Evolutionary conservation across 2,888 invertebrate genomes (phyloP).

Genomic region (Epirrhoe tristata): DNA sequence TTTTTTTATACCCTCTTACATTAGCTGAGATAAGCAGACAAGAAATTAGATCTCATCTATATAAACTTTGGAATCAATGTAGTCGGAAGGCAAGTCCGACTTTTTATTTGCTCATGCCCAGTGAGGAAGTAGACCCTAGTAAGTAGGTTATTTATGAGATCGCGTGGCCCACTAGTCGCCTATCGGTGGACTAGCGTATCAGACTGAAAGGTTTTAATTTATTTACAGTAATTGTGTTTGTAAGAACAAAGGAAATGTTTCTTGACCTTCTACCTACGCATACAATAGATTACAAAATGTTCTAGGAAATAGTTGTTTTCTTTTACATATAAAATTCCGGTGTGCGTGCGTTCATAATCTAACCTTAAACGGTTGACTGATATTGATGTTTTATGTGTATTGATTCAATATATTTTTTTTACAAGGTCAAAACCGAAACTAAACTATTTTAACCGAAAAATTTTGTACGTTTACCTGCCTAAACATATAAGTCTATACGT

Average conservation of each 20-base stretch:
- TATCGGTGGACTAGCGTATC: slow-evolving; percentile 56
- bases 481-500: no score
- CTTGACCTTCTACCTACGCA: background rate
- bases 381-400: no score
- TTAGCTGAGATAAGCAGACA: no score
- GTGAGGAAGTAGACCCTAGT: slow-evolving; percentile 32
- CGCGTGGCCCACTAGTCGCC: slow-evolving; percentile 68
- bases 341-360: no score
- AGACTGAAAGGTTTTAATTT: slow-evolving; percentile 27
- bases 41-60: no score
- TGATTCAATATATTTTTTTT: no score
- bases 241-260: slow-evolving; percentile 11
- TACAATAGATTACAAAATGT: background rate
- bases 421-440: no score
- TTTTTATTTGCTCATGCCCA: slow-evolving; percentile 9
- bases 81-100: background rate
- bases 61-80: background rate
- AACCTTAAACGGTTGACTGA: no score
- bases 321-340: no score
- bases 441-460: no score
- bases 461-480: no score
- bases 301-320: background rate
- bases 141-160: slow-evolving; percentile 66
- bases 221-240: slow-evolving; percentile 25
- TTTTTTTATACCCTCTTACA: no score